These are phyloP conservation scores for Labroides dimidiatus DNA, from an alignment of 2,797 vertebrate genomes.

Conservation along the genomic window DNA sequence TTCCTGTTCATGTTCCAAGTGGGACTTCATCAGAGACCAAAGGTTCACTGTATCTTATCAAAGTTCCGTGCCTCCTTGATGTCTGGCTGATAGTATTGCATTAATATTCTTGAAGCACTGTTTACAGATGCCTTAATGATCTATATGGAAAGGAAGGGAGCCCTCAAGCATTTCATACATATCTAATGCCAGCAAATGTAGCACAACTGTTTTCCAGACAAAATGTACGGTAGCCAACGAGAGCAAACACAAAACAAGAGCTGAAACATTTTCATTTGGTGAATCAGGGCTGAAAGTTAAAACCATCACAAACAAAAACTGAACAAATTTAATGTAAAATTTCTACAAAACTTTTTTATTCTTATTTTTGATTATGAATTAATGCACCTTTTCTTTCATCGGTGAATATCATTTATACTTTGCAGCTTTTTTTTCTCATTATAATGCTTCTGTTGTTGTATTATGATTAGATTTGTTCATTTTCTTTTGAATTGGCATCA, in stretches of 20 bases:
- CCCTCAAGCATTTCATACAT: not conserved
- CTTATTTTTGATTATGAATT: no score
- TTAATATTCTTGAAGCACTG: not conserved
- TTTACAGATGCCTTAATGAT: not conserved
- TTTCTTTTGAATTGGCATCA: not conserved
- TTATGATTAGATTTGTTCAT: not conserved
- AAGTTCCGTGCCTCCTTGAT: conserved; percentile 47
- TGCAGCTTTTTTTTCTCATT: not conserved
- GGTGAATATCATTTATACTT: no score
- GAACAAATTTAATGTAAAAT: no score
- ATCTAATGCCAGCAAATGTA: not conserved
- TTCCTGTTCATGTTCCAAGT: conserved; percentile 6
- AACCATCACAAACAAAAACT: not conserved
- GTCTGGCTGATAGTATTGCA: conserved; percentile 20
- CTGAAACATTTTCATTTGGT: not conserved
- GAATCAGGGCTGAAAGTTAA: not conserved
- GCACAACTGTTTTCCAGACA: not conserved
- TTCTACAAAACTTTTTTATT: no score
- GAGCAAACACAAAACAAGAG: not conserved
- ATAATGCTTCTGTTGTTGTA: not conserved
- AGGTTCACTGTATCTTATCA: conserved; percentile 18
- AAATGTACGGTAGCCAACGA: not conserved
- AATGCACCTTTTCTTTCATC: no score
- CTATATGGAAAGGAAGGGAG: not conserved
- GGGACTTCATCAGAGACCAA: conserved; percentile 13